Base-by-base conservation (phyloP, 2,113 vertebrate species). In the Fregetta grallaria region DNA sequence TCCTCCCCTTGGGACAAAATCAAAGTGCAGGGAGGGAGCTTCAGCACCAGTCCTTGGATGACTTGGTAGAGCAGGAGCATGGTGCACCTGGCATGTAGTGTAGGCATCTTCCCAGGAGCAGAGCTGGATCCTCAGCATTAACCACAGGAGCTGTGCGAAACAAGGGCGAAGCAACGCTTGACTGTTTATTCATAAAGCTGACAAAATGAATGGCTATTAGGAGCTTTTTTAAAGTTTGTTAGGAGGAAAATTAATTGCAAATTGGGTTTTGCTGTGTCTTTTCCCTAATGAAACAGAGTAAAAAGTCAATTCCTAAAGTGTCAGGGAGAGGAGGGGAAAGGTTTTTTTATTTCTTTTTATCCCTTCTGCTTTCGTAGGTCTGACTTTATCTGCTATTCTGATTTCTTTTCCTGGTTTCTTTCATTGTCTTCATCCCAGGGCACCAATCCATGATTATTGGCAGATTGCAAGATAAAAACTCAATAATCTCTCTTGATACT, bases 381-480 rank as follows among this genome's bases (percentile, higher is more conserved):
- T 59, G 72, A 30, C 34, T 72, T 77, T 36, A 59, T 50, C 61
- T 71, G 29, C 26, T 59, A 11, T 82, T 88, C 52, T 38, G 22
- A 27, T 77, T 84, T 45, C n/a, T 86, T 55, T 58, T 50, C 45
- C 84, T n/a, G 32, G 5, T 88, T 88, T 88, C 66, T 80, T 87
- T 79, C 47, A 58, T 25, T 67, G 62, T 29, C 47, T 88, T 91
- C 30, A 52, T 92, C 83, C 59, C 82, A 90, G 25, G 59, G 26
- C 50, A 62, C 45, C 65, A 77, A 67, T 78, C n/a, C 27, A 30
- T 40, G 66, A 42, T 91, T 88, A 71, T 56, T 62, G 92, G 42
- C 62, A 86, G 83, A 75, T 40, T 67, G 21, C 13, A 75, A 62
- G 66, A 86, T 40, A 75, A 94, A 81, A 91, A 49, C 50, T 87